Evolutionary conservation across 1,140 invertebrate species (phyloP), one percentile per base, ranked within the genome.

Genomic region (Manduca sexta): DNA sequence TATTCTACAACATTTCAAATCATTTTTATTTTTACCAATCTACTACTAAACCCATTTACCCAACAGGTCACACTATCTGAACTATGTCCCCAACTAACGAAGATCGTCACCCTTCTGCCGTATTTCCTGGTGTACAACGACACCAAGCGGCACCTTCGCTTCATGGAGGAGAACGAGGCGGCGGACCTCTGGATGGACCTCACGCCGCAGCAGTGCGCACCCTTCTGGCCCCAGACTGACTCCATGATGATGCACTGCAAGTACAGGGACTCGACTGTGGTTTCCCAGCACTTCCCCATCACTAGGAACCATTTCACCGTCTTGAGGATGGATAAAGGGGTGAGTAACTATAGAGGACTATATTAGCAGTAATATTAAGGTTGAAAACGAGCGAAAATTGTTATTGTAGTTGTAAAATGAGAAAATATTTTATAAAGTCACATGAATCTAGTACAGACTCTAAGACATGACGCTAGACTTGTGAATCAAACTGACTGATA

Each of bases 141-240:
- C 54, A 93, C 91, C 0, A 89, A 88, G 49, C 88, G 89, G 51
- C 88, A 90, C 34, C 74, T 96, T 13, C 79, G 93, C 16, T 95
- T 93, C 75, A 95, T 95, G 94, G 93, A 96, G 67, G 91, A 94
- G 62, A 95, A 95, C 65, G 93, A 94, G 66, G 88, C 92, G 33
- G 93, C 93, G 0, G 94, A 96, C 80, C 81, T 95, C 0, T 96
- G 94, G 94, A 90, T 93, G 34, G 93, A 96, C 80, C 82, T 95
- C 17, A 75, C 87, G 2, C 90, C 92, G 1, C 86, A 88, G 41
- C 92, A 94, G 75, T 92, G 89, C 53, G 82, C 90, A 4, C 88
- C 93, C 10, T 95, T 94, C 73, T 95, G 93, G 93, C 94, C 94
- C 0, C 91, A 92, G 52, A 95, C 93, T 0, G 90, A 93, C 52